A percentile compares a stretch with the other conserved stretches of the same genome.
phyloP scores from a whole-genome alignment of 2,797 vertebrate species.

The Tragelaphus eurycerus region DNA sequence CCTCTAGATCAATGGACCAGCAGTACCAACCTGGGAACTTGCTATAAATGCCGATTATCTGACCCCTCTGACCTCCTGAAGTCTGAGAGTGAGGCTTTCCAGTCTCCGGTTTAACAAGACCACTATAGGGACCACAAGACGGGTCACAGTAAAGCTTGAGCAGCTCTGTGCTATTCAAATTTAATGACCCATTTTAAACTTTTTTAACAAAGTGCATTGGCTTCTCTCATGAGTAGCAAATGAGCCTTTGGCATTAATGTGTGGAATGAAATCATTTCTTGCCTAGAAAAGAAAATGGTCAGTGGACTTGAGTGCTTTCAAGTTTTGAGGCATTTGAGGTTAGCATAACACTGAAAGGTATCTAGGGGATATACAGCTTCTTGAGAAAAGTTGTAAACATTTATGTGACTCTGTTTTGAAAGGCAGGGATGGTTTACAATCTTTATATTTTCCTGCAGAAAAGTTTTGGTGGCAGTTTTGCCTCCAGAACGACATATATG shows the following conservation, averaged over 20 bases:
- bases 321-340: background rate
- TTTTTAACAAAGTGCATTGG: background rate
- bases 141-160: background rate
- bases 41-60: background rate
- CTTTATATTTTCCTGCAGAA: background rate
- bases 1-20: background rate
- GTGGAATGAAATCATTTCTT: background rate
- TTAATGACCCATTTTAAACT: background rate
- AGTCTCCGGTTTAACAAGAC: background rate
- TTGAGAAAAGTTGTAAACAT: background rate
- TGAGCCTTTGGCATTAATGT: background rate
- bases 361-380: background rate
- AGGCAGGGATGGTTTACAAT: background rate
- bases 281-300: background rate
- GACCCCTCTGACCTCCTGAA: background rate
- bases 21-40: background rate
- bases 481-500: background rate
- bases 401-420: background rate
- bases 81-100: background rate
- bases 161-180: background rate
- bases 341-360: background rate
- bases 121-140: background rate
- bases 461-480: background rate
- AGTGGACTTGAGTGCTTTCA: background rate
- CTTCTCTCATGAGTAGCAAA: background rate